Conservation (phyloP, 2,888 invertebrate species). For the Sphecodes monilicornis region DNA sequence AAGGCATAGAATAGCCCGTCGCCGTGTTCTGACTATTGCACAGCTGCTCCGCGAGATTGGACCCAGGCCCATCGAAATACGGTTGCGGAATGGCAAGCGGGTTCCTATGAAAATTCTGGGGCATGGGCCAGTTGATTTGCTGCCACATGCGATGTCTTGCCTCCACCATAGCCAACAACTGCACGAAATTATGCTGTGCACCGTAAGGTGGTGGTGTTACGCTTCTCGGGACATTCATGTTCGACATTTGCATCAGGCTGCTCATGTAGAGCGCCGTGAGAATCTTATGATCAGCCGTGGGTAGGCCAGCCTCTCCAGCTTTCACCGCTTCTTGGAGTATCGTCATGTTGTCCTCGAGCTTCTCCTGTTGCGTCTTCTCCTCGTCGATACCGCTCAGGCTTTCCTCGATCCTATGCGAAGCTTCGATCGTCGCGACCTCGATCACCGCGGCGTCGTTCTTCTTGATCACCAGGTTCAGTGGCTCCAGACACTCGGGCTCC, state of each 20-base stretch:
- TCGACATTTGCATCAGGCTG: constrained; percentile 83
- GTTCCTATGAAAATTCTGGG: constrained; percentile 78
- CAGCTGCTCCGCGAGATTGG: constrained; percentile 78
- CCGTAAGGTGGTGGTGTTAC: constrained; percentile 72
- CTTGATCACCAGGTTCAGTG: constrained; percentile 86
- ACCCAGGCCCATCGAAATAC: constrained; percentile 75
- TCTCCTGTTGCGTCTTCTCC: constrained; percentile 66
- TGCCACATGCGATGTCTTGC: constrained; percentile 82
- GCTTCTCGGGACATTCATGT: constrained; percentile 73
- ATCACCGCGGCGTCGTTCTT: constrained; percentile 78
- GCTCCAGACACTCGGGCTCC: constrained; percentile 84
- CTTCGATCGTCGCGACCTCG: constrained; percentile 50
- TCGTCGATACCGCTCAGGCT: constrained; percentile 68
- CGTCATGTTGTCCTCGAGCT: constrained; percentile 77
- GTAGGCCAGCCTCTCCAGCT: constrained; percentile 73
- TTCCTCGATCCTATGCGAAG: constrained; percentile 59
- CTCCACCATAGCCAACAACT: constrained; percentile 80
- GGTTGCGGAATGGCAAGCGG: constrained; percentile 74
- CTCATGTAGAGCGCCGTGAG: constrained; percentile 84
- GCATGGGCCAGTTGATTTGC: constrained; percentile 80
- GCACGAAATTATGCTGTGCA: constrained; percentile 79
- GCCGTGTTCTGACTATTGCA: constrained; percentile 78
- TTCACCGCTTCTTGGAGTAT: constrained; percentile 80
- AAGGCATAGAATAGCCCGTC: constrained; percentile 76
- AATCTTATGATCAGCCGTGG: constrained; percentile 82